These are phyloP conservation scores for Heliconius congener DNA, from an alignment of 1,140 invertebrate species.

Conservation along the genomic window DNA sequence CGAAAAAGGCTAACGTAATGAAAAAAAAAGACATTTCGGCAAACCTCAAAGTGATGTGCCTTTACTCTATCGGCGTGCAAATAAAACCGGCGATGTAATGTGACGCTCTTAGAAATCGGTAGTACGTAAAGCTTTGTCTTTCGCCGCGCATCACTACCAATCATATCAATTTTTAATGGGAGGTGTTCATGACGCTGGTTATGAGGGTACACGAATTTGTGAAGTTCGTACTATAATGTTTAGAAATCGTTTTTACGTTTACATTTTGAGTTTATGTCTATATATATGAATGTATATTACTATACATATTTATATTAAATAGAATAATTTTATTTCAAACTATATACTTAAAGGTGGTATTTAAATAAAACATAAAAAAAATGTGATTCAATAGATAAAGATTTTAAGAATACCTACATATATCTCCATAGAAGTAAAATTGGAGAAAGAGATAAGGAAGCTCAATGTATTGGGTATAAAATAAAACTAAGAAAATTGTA, in stretches of 20 bases:
- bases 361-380: too few species aligned
- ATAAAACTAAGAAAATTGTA: too few species aligned
- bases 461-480: too few species aligned
- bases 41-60: slow-evolving; percentile 33
- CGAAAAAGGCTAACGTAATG: slow-evolving; percentile 23
- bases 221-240: background rate
- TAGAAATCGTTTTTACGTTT: background rate
- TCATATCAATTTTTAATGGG: slow-evolving; percentile 48
- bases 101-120: slow-evolving; percentile 57
- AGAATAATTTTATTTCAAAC: too few species aligned
- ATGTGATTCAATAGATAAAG: too few species aligned
- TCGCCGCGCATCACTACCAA: slow-evolving; percentile 54
- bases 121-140: slow-evolving; percentile 53
- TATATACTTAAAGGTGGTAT: too few species aligned
- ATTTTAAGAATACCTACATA: too few species aligned
- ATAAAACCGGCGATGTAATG: slow-evolving; percentile 53
- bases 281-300: too few species aligned
- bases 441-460: too few species aligned
- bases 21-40: slow-evolving; percentile 39
- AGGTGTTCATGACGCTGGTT: slow-evolving; percentile 32
- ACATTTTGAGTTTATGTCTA: background rate
- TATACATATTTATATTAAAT: too few species aligned
- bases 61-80: slow-evolving; percentile 44
- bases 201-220: background rate
- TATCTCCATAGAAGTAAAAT: too few species aligned